Evolutionary conservation across 2,113 vertebrate species (phyloP).

Genomic region (Thermophis baileyi): DNA sequence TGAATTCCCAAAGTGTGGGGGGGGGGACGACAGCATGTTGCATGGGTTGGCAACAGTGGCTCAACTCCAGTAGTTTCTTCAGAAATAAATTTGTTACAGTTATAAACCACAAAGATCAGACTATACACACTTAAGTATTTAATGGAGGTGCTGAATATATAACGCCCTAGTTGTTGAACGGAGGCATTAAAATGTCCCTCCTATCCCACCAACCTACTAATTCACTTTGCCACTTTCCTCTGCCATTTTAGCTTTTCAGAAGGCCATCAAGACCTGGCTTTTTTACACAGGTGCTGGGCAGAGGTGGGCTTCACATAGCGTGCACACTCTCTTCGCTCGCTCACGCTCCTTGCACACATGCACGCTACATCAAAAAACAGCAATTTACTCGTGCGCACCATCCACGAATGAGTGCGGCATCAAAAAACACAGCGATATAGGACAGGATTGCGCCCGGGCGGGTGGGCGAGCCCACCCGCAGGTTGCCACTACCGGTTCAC

Average conservation of each 20-base stretch:
- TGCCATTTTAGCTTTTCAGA: neutral
- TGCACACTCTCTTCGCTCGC: too few relatives aligned
- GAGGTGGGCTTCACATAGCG: too few relatives aligned
- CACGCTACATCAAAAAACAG: too few relatives aligned
- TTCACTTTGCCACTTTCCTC: neutral
- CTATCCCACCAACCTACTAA: neutral
- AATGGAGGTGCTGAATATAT: conserved; percentile 16
- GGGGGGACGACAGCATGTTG: neutral
- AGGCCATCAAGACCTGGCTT: neutral
- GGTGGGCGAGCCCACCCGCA: too few relatives aligned
- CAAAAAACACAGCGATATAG: too few relatives aligned
- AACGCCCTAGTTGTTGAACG: neutral
- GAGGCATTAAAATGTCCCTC: neutral
- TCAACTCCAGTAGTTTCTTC: conserved; percentile 11
- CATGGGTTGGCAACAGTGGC: neutral
- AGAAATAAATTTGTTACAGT: neutral
- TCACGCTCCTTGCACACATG: too few relatives aligned
- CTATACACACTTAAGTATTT: conserved; percentile 5
- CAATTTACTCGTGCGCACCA: too few relatives aligned
- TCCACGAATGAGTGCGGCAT: too few relatives aligned
- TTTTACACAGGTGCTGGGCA: neutral
- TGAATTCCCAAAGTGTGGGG: neutral
- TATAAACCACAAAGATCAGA: conserved; percentile 2
- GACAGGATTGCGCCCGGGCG: too few relatives aligned
- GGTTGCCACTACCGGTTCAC: too few relatives aligned